Evolutionary conservation across 2,888 invertebrate species (phyloP), one percentile per base, ranked within the genome.

Genomic region (Pollenia amentaria): DNA sequence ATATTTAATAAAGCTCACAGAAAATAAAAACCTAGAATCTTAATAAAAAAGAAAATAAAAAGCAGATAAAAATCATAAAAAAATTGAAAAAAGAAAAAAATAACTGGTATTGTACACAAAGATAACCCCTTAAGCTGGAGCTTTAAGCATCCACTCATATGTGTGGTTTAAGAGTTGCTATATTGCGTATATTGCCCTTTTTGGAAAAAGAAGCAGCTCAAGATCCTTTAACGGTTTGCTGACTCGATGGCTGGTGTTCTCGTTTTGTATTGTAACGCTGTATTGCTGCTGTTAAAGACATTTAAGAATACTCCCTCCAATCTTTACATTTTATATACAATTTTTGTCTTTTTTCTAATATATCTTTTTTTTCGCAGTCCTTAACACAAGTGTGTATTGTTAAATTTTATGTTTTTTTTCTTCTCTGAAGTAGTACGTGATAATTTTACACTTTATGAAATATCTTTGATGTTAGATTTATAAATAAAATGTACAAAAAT

Each of bases 181-280:
- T 87, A 80, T 70, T 87, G 86, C 86, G 86, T 84, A 72, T 84
- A 87, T 87, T 87, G 86, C 80, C 86, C 86, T 83, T 84, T 87
- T 86, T 73, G 57, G 2, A 11, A n/a, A 7, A 29, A 29, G 29
- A 29, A 62, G 53, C 38, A 40, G 70, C 12, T 69, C 60, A 42
- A 62, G 57, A 29, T 29, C 29, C 2, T 60, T 11, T 51, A 40
- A 51, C 57, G 75, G 69, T 51, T 69, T 53, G 53, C 18, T 18
- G 9, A 16, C 65, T 73, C 10, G 29, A 11, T 38, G 60, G n/a
- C 16, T 60, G 48, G 21, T 60, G 75, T 48, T 40, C 55, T 75
- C 64, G 38, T 70, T 81, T 70, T 46, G 38, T 57, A 67, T 78
- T 70, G 48, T 72, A 48, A 7, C 40, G n/a, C 46, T 69, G 44